Evolutionary conservation across 2,113 vertebrate genomes (phyloP).

Genomic region (Mormyrus iriodes): DNA sequence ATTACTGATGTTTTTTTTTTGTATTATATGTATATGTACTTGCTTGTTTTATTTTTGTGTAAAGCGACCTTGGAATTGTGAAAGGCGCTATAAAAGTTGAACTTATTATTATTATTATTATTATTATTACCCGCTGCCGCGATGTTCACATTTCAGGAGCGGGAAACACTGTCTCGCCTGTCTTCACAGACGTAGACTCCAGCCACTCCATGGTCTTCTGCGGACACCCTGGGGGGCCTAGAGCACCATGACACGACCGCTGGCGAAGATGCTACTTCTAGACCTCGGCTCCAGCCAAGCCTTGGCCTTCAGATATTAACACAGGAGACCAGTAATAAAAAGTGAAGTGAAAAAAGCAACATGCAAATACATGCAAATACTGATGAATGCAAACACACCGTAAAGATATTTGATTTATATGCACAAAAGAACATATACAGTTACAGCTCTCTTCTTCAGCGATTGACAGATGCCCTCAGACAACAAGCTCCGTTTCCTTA

Average conservation of each 20-base stretch:
- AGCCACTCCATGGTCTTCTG: background rate
- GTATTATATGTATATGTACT: no score
- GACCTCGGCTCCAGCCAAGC: background rate
- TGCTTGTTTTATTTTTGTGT: no score
- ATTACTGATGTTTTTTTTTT: no score
- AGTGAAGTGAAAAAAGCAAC: no score
- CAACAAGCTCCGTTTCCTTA: background rate
- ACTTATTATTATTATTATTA: no score
- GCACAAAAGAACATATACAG: background rate
- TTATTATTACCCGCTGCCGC: no score
- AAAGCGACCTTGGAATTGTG: no score
- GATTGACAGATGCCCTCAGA: background rate
- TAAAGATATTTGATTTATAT: background rate
- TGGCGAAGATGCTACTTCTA: background rate
- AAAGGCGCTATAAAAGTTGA: no score
- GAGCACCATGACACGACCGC: background rate
- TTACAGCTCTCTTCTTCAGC: background rate
- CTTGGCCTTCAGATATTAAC: background rate
- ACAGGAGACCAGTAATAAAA: background rate
- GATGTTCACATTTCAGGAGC: background rate
- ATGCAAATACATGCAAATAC: background rate
- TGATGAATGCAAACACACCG: background rate
- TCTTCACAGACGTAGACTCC: background rate
- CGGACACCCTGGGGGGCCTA: background rate
- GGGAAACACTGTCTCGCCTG: background rate